These are phyloP conservation scores for Colaptes auratus DNA, from an alignment of 2,113 vertebrate genomes.

Conservation along the genomic window DNA sequence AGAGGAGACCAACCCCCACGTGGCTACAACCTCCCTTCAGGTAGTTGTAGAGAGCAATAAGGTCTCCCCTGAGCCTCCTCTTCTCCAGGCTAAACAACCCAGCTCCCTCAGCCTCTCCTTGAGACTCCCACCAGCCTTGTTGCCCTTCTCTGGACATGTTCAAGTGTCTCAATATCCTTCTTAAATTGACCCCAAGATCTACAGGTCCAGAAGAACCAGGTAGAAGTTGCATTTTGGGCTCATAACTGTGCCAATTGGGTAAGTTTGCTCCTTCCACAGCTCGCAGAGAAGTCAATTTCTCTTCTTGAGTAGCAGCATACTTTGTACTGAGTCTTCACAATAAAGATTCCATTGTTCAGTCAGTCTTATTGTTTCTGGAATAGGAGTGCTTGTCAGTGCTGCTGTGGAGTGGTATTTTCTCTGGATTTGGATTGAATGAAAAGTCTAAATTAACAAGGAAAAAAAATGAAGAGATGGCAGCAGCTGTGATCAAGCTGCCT, in stretches of 20 bases:
- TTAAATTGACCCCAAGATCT: too few species aligned
- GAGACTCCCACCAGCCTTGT: too few species aligned
- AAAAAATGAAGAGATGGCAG: conserved; percentile 30
- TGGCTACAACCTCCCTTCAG: too few species aligned
- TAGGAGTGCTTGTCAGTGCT: conserved; percentile 6
- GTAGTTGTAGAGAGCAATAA: too few species aligned
- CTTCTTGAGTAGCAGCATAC: neutral
- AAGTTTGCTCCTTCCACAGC: neutral
- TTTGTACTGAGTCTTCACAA: neutral
- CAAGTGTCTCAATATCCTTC: too few species aligned
- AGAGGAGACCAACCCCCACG: too few species aligned
- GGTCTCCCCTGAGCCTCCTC: too few species aligned
- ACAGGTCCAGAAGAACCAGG: neutral
- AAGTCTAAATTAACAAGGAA: conserved; percentile 40
- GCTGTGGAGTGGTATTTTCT: neutral
- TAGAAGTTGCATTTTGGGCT: neutral
- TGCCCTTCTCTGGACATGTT: too few species aligned
- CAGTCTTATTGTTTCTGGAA: neutral
- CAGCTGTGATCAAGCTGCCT: conserved; percentile 42
- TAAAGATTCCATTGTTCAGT: conserved; percentile 28
- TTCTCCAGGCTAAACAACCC: too few species aligned
- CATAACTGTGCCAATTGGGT: neutral
- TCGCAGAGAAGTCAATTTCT: neutral
- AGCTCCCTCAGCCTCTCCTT: too few species aligned
- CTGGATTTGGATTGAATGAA: conserved; percentile 23